Base-by-base conservation (phyloP, 2,888 invertebrate species). In the Epinotia ramella region DNA sequence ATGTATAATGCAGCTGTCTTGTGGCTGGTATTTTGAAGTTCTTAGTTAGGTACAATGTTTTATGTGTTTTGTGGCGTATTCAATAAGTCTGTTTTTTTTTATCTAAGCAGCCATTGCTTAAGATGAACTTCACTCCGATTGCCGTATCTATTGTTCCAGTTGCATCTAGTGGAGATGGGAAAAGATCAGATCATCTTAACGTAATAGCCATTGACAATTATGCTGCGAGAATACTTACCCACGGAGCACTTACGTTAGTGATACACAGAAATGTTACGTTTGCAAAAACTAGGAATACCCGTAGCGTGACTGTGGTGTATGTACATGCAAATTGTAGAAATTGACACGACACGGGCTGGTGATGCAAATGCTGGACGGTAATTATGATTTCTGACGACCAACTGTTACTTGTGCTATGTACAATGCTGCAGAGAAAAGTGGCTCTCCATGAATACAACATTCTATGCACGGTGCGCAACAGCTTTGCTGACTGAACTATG, bases 241-340 rank as follows among this genome's bases (percentile, higher is more conserved):
- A 77, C 77, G 77, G 73, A 77, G 79, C 81, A 81, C 81, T 80
- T 82, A 81, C 79, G 68, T 77, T 33, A 76, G 78, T 76, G 76
- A 78, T 83, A 83, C 82, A 81, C 79, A 82, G 81, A 84, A 85
- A 81, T 80, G 78, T 77, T 59, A 59, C 64, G 77, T 80, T 73
- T 66, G 77, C 77, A 80, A 80, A 79, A 82, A 82, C 76, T 68
- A 64, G 84, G 81, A 79, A 82, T 83, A 80, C 70, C 84, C 83
- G 76, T 82, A 76, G 78, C 81, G 82, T 84, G 83, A 81, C 79
- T 78, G 78, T 73, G 74, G 63, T 77, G 70, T 56, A 40, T 65
- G 68, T 74, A 69, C 46, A 74, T 74, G 74, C 63, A 74, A 69
- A 69, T 74, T 68, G 64, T 64, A 64, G 40, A 67, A 56, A 62